Evolutionary conservation across 2,888 invertebrate genomes (phyloP), one percentile per base, ranked within the genome.

Genomic region (Campoplex capitator): DNA sequence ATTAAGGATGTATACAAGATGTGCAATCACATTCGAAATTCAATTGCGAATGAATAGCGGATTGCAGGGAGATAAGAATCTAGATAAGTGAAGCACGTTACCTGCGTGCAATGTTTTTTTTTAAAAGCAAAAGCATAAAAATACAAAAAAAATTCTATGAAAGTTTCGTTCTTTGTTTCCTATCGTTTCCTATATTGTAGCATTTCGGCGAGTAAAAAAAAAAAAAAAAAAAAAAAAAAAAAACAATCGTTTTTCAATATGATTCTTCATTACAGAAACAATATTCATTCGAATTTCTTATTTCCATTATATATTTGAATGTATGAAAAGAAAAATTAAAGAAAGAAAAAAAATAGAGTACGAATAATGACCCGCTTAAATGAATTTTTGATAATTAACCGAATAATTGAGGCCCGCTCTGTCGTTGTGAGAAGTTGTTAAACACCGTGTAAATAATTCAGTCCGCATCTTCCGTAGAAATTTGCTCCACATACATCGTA

Each of bases 371-470:
- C 2, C 32, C 1, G 16, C 62, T 1, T 2, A 32, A 7, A 16
- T 16, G 1, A 32, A 16, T 62, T 32, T 11, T 16, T 2, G n/a
- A 77, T 48, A 48, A 48, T 35, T 42, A 65, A 58, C 35, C 54
- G 67, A 54, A 51, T 65, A 77, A 78, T 62, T 79, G 23, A 62
- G 23, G 58, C n/a, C 76, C 65, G 32, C 18, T 23, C 38, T 67
- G 54, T 79, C 68, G 68, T 75, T 74, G 74, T 51, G 81, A 68
- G 62, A 70, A 84, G 81, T 84, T 68, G 42, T 77, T 70, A 73
- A 23, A 11, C 35, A 56, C 45, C 78, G 74, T 78, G 80, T 87
- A 75, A 84, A 84, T 87, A 84, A 87, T 87, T 87, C 80, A 62
- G 67, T 51, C 58, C 62, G 68, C 18, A 32, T 74, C 58, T 70